phyloP scores from a whole-genome alignment of 2,797 vertebrate genomes.

The Microtus obscurus region DNA sequence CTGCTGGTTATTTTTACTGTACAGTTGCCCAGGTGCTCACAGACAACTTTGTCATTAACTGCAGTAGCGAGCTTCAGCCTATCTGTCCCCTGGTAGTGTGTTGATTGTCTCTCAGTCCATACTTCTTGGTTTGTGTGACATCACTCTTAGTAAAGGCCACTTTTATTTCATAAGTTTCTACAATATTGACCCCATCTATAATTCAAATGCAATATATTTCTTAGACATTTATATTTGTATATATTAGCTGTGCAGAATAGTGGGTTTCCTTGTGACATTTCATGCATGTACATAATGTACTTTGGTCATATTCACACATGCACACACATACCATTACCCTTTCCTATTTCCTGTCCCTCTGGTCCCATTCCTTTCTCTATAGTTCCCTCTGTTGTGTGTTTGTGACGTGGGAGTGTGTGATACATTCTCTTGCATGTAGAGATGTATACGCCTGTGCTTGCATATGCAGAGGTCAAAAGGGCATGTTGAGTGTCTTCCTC shows the following conservation, averaged over 20 bases:
- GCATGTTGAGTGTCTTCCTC: background rate
- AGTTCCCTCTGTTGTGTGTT: background rate
- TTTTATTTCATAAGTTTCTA: background rate
- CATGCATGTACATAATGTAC: background rate
- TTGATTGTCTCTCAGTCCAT: background rate
- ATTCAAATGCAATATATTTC: background rate
- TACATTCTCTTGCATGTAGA: background rate
- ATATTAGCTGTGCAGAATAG: background rate
- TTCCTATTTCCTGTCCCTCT: background rate
- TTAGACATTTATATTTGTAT: background rate
- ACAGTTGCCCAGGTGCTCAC: rapidly evolving
- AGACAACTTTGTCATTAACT: too few species aligned
- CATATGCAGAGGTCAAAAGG: background rate
- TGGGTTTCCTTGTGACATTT: background rate
- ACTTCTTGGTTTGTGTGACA: background rate
- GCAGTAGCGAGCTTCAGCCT: background rate
- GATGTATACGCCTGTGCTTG: background rate
- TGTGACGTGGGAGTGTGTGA: background rate
- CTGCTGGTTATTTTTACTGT: background rate
- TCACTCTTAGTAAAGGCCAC: background rate
- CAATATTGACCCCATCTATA: rapidly evolving
- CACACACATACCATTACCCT: background rate
- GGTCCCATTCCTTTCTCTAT: background rate
- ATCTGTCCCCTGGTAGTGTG: background rate
- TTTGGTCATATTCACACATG: background rate